phyloP scores from a whole-genome alignment of 2,797 vertebrate genomes.

The Vultur gryphus region DNA sequence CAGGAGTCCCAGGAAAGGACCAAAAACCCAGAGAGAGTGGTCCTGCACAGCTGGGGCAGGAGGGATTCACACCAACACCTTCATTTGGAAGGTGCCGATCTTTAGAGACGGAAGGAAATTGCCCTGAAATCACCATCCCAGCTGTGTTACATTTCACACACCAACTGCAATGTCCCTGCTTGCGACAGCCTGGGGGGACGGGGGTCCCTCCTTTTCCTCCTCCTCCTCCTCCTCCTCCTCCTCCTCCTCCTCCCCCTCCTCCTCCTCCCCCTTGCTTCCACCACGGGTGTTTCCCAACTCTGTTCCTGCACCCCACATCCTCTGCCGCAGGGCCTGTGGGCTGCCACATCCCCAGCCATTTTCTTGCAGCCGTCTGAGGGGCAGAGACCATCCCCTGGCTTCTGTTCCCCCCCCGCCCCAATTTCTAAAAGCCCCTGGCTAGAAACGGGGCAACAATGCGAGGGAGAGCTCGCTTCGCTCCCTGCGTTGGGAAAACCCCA shows the following conservation, averaged over 20 bases:
- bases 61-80: background rate
- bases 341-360: background rate
- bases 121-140: background rate
- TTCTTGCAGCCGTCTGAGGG: background rate
- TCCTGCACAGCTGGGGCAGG: background rate
- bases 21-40: accelerated
- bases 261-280: background rate
- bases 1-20: background rate
- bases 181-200: background rate
- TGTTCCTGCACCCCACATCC: background rate
- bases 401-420: accelerated
- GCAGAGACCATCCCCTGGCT: background rate
- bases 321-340: accelerated
- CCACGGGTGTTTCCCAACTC: background rate
- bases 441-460: accelerated
- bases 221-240: background rate
- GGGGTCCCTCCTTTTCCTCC: background rate
- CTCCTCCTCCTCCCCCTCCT: no score
- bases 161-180: accelerated
- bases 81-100: background rate
- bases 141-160: background rate
- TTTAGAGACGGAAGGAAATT: background rate
- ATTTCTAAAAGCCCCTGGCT: accelerated
- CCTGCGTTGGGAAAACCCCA: accelerated
- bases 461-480: background rate